phyloP scores from a whole-genome alignment of 1,140 invertebrate species.

The Dinothrombium tinctorium region DNA sequence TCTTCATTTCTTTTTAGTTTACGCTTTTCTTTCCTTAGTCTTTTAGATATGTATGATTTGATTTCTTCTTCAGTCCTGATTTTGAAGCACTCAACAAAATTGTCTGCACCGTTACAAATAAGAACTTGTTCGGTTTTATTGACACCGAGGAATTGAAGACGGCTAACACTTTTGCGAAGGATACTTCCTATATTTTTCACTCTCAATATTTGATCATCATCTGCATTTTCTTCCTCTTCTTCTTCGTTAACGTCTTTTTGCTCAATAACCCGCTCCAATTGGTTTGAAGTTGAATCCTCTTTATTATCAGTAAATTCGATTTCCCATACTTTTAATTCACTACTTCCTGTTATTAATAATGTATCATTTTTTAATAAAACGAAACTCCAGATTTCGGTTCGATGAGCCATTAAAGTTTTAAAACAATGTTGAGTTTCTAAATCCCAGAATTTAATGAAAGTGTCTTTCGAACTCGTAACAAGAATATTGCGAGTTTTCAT shows the following conservation, averaged over 20 bases:
- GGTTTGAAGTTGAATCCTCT: not conserved
- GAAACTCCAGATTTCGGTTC: conserved; percentile 50
- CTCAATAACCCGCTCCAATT: not conserved
- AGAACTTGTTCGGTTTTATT: conserved; percentile 36
- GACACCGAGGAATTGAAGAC: conserved; percentile 17
- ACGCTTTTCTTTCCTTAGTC: conserved; percentile 38
- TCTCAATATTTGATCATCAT: conserved; percentile 16
- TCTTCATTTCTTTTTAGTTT: conserved; percentile 1
- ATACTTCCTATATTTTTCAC: conserved; percentile 35
- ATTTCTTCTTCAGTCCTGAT: conserved; percentile 50
- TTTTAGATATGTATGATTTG: conserved; percentile 37
- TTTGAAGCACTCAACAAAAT: conserved; percentile 54
- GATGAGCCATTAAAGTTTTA: conserved; percentile 46
- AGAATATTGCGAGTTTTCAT: conserved; percentile 41
- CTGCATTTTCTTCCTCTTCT: conserved; percentile 28
- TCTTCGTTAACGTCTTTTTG: conserved; percentile 24
- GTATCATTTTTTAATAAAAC: conserved; percentile 48
- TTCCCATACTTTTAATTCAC: conserved; percentile 58
- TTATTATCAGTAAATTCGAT: conserved; percentile 21
- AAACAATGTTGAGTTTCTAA: conserved; percentile 83
- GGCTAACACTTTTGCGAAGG: conserved; percentile 39
- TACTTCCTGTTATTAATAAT: conserved; percentile 60
- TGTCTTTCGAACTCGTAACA: conserved; percentile 73
- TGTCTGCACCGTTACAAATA: conserved; percentile 56
- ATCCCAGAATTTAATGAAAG: conserved; percentile 93